Conservation (phyloP, 2,888 invertebrate genomes). For the Reticulitermes lucifugus region DNA sequence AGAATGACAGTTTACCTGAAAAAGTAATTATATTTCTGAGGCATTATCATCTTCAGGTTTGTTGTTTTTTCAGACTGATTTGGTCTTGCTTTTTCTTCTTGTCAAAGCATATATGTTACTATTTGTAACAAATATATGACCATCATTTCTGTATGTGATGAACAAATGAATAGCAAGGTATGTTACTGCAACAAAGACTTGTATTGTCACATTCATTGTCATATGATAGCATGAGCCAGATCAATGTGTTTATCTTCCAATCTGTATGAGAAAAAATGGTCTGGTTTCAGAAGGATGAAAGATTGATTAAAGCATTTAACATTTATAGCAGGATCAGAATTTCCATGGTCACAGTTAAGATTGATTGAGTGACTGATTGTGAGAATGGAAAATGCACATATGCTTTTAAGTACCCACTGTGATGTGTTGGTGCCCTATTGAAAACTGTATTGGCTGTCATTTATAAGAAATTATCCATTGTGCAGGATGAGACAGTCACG, state of each 20-base stretch:
- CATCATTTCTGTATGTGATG: neutral
- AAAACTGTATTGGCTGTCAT: neutral
- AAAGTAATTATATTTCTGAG: neutral
- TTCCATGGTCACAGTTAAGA: too few relatives aligned
- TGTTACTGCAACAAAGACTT: neutral
- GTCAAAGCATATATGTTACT: neutral
- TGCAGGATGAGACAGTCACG: too few relatives aligned
- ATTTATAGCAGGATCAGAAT: too few relatives aligned
- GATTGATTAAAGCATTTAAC: too few relatives aligned
- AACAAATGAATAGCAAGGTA: neutral
- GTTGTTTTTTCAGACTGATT: neutral
- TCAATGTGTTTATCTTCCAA: too few relatives aligned
- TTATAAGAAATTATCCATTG: too few relatives aligned
- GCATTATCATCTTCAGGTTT: neutral
- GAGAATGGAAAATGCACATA: neutral
- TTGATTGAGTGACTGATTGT: too few relatives aligned
- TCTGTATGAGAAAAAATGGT: too few relatives aligned
- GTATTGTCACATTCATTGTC: neutral
- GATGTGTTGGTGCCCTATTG: slow-evolving; percentile 7
- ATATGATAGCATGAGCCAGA: too few relatives aligned
- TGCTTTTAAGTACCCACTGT: neutral
- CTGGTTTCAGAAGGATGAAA: too few relatives aligned
- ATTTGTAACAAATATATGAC: neutral
- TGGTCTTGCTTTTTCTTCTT: neutral
- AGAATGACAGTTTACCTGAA: slow-evolving; percentile 8